Evolutionary conservation across 2,888 invertebrate species (phyloP), one percentile per base, ranked within the genome.

Genomic region (Meiosimyza platycephala): DNA sequence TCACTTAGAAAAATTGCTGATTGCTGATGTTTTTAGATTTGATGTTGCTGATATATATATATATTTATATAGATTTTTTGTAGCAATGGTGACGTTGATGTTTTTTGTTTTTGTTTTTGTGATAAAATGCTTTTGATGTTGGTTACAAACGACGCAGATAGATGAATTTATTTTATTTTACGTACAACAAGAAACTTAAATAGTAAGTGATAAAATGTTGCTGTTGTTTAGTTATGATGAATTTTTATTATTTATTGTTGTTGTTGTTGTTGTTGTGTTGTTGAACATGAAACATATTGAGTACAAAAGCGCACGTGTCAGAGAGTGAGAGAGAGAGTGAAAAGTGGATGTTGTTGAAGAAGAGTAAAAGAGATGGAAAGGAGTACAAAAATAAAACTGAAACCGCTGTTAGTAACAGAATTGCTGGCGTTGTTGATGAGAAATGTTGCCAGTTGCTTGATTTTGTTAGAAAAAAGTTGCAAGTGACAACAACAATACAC

Each of bases 1-100:
- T 72, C 64, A 62, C 22, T 52, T 62, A 63, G 51, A 51, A 18
- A 50, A 72, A 67, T 57, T 54, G n/a, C 65, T 74, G 77, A 71
- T 75, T 75, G 75, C 65, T 74, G 72, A 51, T 74, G 72, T 73
- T 60, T 60, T 18, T 60, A 12, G 59, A 22, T 13, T 18, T 60
- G 59, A 60, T 60, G 59, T 60, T 60, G 59, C 59, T 60, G 59
- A 59, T 73, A 54, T 72, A 59, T 74, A 60, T 9, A 28, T 7
- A 28, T 40, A 40, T 40, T 7, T 40, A 40, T 6, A 9, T 40
- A 40, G 40, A 40, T 59, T 60, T 60, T 22, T 13, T 33, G 28
- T 33, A 48, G 50, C 50, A 22, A 64, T 51, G 50, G 9, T n/a
- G 40, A 48, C 48, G 62, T 11, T 13, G 50, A 51, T 51, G 51